Evolutionary conservation across 2,888 invertebrate species (phyloP).

Genomic region (Aphidoletes aphidimyza): DNA sequence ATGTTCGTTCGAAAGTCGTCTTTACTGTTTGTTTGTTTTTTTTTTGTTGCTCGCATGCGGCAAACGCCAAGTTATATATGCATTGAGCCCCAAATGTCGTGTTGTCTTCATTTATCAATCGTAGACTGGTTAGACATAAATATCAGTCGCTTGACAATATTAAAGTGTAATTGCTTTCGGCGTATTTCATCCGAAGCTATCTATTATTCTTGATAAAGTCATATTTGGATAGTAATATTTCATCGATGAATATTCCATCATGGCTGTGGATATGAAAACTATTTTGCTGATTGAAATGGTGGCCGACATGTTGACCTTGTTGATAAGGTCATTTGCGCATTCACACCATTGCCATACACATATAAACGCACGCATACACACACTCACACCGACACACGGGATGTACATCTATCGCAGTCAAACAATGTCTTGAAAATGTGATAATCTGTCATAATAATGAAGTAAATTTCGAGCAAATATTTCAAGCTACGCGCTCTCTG

Average conservation of each 20-base stretch:
- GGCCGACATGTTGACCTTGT: background rate
- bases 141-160: background rate
- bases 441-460: conserved; percentile 42
- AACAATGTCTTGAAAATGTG: background rate
- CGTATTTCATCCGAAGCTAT: background rate
- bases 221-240: background rate
- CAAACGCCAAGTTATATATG: background rate
- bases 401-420: background rate
- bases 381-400: too few relatives aligned
- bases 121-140: background rate
- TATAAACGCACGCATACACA: too few relatives aligned
- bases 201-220: conserved; percentile 26
- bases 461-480: conserved; percentile 18
- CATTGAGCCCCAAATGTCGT: background rate
- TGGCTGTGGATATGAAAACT: background rate
- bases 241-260: background rate
- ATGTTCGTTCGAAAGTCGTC: too few relatives aligned
- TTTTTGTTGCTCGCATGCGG: too few relatives aligned
- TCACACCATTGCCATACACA: too few relatives aligned
- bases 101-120: background rate
- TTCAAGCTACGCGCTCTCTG: background rate
- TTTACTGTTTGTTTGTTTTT: too few relatives aligned
- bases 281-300: background rate
- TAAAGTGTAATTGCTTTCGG: background rate
- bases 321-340: background rate